Percentiles rank a stretch among this genome's conserved stretches.
Evolutionary conservation across 1,140 invertebrate genomes (phyloP).

Genomic region (Nautilus pompilius): DNA sequence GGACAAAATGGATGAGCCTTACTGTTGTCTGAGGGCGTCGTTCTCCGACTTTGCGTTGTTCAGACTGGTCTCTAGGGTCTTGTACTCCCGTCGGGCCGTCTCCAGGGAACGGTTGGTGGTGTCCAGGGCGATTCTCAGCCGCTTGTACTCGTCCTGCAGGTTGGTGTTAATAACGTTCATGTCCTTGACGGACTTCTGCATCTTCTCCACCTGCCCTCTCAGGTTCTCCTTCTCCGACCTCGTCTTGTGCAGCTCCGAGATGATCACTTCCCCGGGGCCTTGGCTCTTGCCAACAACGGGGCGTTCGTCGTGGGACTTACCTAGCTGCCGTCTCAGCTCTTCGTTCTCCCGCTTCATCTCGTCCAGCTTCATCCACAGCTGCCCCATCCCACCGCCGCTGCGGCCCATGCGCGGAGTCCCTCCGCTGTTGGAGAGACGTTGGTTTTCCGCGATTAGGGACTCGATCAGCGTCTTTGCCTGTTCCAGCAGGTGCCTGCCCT

Average conservation of each 20-base stretch:
- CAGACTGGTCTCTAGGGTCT: slow-evolving; percentile 30
- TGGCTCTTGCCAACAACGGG: slow-evolving; percentile 17
- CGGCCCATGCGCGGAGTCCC: slow-evolving; percentile 12
- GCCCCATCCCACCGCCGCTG: slow-evolving; percentile 39
- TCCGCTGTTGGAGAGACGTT: slow-evolving; percentile 6
- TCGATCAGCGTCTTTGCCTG: slow-evolving; percentile 42
- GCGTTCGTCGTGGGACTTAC: slow-evolving; percentile 22
- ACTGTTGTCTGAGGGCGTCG: slow-evolving; percentile 40
- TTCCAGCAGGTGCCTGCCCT: slow-evolving; percentile 39
- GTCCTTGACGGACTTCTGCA: slow-evolving; percentile 35
- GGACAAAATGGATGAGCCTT: background rate
- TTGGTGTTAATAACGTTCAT: slow-evolving; percentile 27
- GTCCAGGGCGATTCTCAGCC: slow-evolving; percentile 36
- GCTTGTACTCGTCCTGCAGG: slow-evolving; percentile 43
- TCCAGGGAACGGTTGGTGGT: slow-evolving; percentile 37
- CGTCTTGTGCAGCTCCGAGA: slow-evolving; percentile 32
- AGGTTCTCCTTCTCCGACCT: slow-evolving; percentile 37
- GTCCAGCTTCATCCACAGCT: slow-evolving; percentile 48
- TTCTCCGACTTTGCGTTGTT: slow-evolving; percentile 34
- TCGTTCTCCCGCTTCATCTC: slow-evolving; percentile 49
- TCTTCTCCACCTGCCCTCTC: slow-evolving; percentile 30
- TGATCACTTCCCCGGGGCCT: slow-evolving; percentile 38
- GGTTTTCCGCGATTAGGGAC: slow-evolving; percentile 27
- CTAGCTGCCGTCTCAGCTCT: slow-evolving; percentile 28
- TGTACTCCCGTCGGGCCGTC: slow-evolving; percentile 36